Evolutionary conservation across 2,113 vertebrate genomes (phyloP).

Genomic region (Stictonetta naevosa): DNA sequence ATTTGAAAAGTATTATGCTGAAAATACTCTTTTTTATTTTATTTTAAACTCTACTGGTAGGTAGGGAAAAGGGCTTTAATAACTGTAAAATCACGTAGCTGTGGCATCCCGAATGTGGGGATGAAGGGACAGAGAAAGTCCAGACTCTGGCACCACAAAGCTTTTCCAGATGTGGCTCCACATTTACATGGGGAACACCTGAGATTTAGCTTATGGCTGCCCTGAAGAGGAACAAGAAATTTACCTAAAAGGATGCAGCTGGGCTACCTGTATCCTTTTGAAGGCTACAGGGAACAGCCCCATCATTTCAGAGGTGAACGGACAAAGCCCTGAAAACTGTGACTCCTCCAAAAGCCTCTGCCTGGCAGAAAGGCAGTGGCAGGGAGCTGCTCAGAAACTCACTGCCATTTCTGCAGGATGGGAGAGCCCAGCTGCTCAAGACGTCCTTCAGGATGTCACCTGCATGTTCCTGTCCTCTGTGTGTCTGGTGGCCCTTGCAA

Average conservation of each 20-base stretch:
- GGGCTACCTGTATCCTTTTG: not conserved
- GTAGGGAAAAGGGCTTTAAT: not conserved
- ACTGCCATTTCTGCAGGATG: not conserved
- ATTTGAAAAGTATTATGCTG: slow-evolving; percentile 15
- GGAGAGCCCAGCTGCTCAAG: not conserved
- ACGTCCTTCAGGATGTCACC: not conserved
- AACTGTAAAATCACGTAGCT: not conserved
- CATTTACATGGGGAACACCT: not conserved
- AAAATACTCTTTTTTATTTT: slow-evolving; percentile 14
- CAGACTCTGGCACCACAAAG: not conserved
- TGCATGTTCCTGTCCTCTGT: not conserved
- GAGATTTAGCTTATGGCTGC: not conserved
- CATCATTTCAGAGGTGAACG: not conserved
- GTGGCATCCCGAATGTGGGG: not conserved
- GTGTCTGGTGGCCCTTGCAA: not conserved
- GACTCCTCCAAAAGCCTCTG: not conserved
- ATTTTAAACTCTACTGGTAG: not conserved
- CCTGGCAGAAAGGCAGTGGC: not conserved
- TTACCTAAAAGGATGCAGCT: not conserved
- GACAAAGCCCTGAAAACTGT: not conserved
- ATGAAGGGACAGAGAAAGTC: not conserved
- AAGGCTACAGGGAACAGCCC: not conserved
- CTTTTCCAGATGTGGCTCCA: not conserved
- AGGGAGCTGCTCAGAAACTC: not conserved
- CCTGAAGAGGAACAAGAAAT: not conserved